These are phyloP conservation scores for Hycleus cichorii DNA, from an alignment of 1,140 invertebrate species.

Conservation along the genomic window DNA sequence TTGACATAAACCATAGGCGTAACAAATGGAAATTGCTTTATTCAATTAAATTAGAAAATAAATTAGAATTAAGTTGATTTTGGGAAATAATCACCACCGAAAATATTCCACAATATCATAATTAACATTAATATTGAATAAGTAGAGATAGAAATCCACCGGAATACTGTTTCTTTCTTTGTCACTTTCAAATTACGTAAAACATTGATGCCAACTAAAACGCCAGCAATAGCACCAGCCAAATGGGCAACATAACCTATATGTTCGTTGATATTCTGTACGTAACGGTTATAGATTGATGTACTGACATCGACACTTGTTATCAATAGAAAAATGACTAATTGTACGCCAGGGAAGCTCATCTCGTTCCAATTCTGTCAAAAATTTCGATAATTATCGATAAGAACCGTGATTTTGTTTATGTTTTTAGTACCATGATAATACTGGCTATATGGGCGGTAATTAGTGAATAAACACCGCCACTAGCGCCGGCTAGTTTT, in stretches of 20 bases:
- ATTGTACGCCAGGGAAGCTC: conserved; percentile 75
- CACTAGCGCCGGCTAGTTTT: conserved; percentile 88
- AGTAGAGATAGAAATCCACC: conserved; percentile 54
- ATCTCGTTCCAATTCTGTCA: conserved; percentile 86
- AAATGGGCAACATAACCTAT: conserved; percentile 87
- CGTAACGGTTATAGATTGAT: conserved; percentile 73
- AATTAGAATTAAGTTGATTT: not conserved
- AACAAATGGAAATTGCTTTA: too few species aligned
- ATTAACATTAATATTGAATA: not conserved
- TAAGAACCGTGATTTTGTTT: not conserved
- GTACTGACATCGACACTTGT: conserved; percentile 61
- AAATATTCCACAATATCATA: conserved; percentile 1
- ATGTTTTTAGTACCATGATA: conserved; percentile 62
- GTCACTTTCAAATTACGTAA: conserved; percentile 82
- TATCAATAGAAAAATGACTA: conserved; percentile 69
- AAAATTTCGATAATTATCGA: conserved; percentile 16
- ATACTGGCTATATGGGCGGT: conserved; percentile 93
- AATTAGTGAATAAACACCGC: conserved; percentile 92
- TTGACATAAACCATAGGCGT: too few species aligned
- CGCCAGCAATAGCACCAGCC: conserved; percentile 71
- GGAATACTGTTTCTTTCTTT: conserved; percentile 74
- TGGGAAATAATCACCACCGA: conserved; percentile 3
- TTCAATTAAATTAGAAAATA: too few species aligned
- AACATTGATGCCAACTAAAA: conserved; percentile 87
- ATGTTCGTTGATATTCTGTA: conserved; percentile 55